These are phyloP conservation scores for Lontra canadensis DNA, from an alignment of 2,113 vertebrate genomes.

Conservation along the genomic window DNA sequence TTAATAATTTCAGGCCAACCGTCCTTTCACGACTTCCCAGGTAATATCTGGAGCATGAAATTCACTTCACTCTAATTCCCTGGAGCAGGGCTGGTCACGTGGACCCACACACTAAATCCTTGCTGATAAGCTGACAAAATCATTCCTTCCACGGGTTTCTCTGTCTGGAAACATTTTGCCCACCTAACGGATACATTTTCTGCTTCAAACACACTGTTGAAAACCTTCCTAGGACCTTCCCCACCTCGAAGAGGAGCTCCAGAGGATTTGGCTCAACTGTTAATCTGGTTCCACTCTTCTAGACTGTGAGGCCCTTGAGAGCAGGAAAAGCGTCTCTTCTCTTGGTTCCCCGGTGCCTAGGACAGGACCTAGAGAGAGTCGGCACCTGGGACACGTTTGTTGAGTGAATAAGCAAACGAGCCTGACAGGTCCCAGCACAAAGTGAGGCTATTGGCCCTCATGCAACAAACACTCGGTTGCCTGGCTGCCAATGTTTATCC, in stretches of 20 bases:
- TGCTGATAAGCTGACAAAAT: neutral
- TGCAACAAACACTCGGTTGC: neutral
- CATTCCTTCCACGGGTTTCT: neutral
- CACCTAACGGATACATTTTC: neutral
- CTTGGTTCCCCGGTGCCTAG: neutral
- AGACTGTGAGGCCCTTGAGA: neutral
- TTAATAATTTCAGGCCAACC: neutral
- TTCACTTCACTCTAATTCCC: neutral
- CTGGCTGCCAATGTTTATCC: neutral
- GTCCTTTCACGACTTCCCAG: neutral
- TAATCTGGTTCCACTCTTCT: neutral
- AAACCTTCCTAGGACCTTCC: neutral
- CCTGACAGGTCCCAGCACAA: neutral
- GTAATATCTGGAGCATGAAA: neutral
- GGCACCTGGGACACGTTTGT: neutral
- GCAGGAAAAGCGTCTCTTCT: neutral
- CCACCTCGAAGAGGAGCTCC: neutral
- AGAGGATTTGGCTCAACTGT: neutral
- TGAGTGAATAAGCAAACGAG: neutral
- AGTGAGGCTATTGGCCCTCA: neutral
- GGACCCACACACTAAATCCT: neutral
- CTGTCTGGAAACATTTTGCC: neutral
- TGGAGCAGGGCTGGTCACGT: rapidly evolving
- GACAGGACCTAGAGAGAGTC: neutral
- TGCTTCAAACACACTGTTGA: neutral